phyloP scores from a whole-genome alignment of 1,140 invertebrate species.

The Drosophila bocqueti region DNA sequence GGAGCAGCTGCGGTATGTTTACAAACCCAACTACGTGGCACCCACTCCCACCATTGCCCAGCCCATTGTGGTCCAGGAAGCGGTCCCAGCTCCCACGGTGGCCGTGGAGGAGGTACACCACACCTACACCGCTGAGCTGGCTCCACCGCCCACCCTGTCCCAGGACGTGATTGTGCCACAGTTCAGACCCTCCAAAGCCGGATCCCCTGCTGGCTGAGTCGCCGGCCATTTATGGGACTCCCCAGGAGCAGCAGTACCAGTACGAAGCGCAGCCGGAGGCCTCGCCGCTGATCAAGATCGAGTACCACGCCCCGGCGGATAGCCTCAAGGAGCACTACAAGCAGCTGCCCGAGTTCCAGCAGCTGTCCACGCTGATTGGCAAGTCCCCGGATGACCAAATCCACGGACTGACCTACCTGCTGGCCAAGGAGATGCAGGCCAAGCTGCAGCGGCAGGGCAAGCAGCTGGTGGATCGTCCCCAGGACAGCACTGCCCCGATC shows the following conservation, averaged over 20 bases:
- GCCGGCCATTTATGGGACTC: slow-evolving; percentile 43
- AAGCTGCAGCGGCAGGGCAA: slow-evolving; percentile 73
- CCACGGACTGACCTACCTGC: slow-evolving; percentile 76
- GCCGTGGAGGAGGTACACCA: slow-evolving; percentile 61
- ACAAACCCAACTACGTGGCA: slow-evolving; percentile 46
- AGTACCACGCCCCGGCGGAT: slow-evolving; percentile 69
- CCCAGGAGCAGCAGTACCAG: slow-evolving; percentile 54
- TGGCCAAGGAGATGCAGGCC: slow-evolving; percentile 83
- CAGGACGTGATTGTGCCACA: slow-evolving; percentile 31
- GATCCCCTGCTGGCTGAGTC: slow-evolving; percentile 59
- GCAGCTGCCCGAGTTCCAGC: slow-evolving; percentile 69
- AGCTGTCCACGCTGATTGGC: slow-evolving; percentile 75
- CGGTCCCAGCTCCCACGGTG: not conserved
- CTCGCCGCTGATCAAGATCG: slow-evolving; percentile 70
- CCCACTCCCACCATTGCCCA: slow-evolving; percentile 50
- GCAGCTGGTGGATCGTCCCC: slow-evolving; percentile 61
- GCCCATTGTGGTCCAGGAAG: slow-evolving; percentile 71
- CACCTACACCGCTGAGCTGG: slow-evolving; percentile 59
- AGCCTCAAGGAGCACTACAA: slow-evolving; percentile 74
- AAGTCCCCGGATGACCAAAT: slow-evolving; percentile 84
- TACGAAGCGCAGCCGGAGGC: slow-evolving; percentile 52
- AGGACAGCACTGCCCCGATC: slow-evolving; percentile 75
- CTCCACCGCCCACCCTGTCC: slow-evolving; percentile 17
- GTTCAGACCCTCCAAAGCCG: slow-evolving; percentile 71
- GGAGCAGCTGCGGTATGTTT: slow-evolving; percentile 77